Percentiles rank a stretch among this genome's conserved stretches.
These are phyloP conservation scores for Pinna nobilis DNA, from an alignment of 1,140 invertebrate genomes.

Conservation along the genomic window DNA sequence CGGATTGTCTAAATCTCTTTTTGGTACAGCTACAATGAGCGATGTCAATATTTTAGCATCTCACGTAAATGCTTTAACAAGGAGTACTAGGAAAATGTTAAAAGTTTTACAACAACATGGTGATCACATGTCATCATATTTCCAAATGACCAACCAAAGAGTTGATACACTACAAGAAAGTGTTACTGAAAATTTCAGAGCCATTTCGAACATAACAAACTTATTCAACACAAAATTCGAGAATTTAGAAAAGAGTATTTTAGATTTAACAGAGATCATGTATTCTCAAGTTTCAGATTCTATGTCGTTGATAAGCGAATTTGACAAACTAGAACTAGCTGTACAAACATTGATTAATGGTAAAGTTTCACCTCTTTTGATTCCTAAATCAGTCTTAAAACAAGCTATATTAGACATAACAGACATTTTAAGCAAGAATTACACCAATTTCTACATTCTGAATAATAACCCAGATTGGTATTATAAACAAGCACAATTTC, in stretches of 20 bases:
- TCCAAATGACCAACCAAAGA: constrained; percentile 14
- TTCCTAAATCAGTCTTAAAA: constrained; percentile 14
- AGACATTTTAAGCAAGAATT: constrained; percentile 11
- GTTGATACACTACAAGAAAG: constrained; percentile 24
- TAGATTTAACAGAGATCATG: background rate
- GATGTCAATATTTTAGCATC: constrained; percentile 24
- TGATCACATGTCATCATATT: constrained; percentile 30
- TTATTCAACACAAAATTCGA: background rate
- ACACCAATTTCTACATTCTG: constrained; percentile 27
- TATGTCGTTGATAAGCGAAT: background rate
- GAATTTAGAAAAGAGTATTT: constrained; percentile 1
- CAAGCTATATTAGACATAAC: constrained; percentile 17
- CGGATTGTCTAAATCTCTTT: constrained; percentile 17
- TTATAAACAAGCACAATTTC: constrained; percentile 30
- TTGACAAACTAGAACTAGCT: background rate
- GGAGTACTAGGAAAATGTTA: constrained; percentile 4
- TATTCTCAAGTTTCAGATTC: background rate
- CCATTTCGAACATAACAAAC: background rate
- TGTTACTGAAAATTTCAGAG: constrained; percentile 7
- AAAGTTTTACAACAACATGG: constrained; percentile 18
- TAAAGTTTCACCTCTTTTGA: constrained; percentile 17
- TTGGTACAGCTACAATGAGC: constrained; percentile 32
- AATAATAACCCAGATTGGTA: constrained; percentile 17
- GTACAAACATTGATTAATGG: constrained; percentile 9
- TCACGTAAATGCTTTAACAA: constrained; percentile 28